Conservation (phyloP, 2,113 vertebrate genomes). For the Numida meleagris region DNA sequence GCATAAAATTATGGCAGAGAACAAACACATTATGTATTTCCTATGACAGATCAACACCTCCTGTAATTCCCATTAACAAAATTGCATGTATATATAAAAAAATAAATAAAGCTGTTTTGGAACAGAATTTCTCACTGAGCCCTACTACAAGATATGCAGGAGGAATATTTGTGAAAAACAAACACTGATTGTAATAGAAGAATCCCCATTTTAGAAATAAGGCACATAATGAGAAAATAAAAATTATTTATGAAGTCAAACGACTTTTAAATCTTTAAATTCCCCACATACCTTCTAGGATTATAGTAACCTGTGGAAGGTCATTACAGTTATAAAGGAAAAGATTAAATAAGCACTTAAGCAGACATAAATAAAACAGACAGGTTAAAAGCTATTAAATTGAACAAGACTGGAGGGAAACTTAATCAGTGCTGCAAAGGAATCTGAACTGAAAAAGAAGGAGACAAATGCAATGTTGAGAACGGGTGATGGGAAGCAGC, state of each 20-base stretch:
- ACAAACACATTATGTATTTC: not conserved
- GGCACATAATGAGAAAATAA: constrained; percentile 47
- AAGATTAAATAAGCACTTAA: constrained; percentile 75
- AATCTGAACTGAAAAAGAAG: constrained; percentile 22
- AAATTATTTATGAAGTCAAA: constrained; percentile 76
- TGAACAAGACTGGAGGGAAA: constrained; percentile 42
- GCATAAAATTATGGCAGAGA: not conserved
- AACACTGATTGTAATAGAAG: not conserved
- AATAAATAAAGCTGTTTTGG: not conserved
- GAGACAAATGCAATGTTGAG: constrained; percentile 14
- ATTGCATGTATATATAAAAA: not conserved
- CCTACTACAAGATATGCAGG: not conserved
- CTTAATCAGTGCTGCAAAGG: constrained; percentile 49
- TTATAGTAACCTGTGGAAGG: constrained; percentile 75
- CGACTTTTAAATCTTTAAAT: constrained; percentile 75
- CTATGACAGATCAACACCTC: not conserved
- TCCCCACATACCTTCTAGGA: constrained; percentile 71
- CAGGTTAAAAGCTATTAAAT: constrained; percentile 74
- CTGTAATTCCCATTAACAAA: not conserved
- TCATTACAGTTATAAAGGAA: constrained; percentile 73
- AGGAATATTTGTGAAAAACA: not conserved
- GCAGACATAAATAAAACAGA: constrained; percentile 73
- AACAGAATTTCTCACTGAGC: not conserved
- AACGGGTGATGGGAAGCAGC: not conserved
- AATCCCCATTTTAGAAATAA: constrained; percentile 31